phyloP scores from a whole-genome alignment of 2,888 invertebrate genomes.

The Tipula helvola region DNA sequence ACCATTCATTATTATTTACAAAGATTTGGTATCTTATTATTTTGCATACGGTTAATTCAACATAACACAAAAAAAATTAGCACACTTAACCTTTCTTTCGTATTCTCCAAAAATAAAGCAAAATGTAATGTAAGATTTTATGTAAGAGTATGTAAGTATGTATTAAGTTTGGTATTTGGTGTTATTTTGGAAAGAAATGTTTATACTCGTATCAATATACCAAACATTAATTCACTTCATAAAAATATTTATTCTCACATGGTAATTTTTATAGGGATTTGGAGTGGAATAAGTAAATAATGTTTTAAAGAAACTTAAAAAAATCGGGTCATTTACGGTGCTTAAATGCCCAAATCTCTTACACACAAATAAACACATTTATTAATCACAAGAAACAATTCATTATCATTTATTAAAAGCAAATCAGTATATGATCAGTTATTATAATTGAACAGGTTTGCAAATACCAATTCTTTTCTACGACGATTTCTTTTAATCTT shows the following conservation, averaged over 20 bases:
- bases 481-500: slow-evolving; percentile 4
- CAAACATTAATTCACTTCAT: background rate
- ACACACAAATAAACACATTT: background rate
- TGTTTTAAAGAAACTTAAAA: background rate
- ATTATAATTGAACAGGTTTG: background rate
- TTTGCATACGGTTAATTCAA: background rate
- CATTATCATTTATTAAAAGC: background rate
- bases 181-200: too few species aligned
- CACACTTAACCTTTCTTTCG: background rate
- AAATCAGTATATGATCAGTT: background rate
- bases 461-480: background rate
- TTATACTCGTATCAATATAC: background rate
- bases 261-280: background rate
- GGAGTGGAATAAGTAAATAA: background rate
- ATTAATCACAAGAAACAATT: background rate
- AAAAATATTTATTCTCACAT: background rate
- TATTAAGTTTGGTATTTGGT: too few species aligned
- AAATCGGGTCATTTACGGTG: background rate
- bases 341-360: background rate
- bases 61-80: background rate
- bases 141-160: background rate
- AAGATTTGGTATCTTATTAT: background rate
- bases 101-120: background rate
- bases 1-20: background rate
- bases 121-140: background rate